Conservation (phyloP, 1,140 invertebrate species). For the Atta colombica region DNA sequence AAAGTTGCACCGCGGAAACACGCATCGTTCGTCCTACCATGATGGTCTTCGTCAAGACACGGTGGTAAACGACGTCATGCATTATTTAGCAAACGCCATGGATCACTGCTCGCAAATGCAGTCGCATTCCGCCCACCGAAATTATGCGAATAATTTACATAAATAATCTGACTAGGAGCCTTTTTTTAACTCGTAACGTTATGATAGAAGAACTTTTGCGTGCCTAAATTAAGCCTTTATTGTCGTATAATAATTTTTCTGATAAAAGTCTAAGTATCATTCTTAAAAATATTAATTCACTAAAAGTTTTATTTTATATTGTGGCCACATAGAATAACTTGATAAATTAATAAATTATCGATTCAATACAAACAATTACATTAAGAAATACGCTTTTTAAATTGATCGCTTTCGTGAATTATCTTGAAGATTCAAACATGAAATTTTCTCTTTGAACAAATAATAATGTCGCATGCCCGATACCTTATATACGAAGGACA, state of each 20-base stretch:
- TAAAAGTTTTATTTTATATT: background rate
- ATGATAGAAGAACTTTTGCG: background rate
- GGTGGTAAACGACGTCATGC: constrained; percentile 74
- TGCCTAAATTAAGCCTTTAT: background rate
- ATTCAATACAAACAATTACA: background rate
- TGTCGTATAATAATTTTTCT: background rate
- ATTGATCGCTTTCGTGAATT: background rate
- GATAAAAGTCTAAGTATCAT: background rate
- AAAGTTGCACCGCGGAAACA: constrained; percentile 64
- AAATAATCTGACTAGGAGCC: constrained; percentile 26
- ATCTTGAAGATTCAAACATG: background rate
- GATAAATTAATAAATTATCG: background rate
- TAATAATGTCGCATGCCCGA: constrained; percentile 1
- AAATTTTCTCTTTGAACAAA: background rate
- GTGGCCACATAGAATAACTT: background rate
- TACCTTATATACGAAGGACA: background rate
- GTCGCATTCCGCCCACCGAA: constrained; percentile 55
- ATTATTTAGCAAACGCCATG: constrained; percentile 79
- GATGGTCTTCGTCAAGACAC: constrained; percentile 44
- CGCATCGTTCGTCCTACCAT: constrained; percentile 21
- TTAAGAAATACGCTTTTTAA: background rate
- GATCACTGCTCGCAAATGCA: constrained; percentile 77
- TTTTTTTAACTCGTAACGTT: background rate
- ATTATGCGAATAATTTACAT: constrained; percentile 38
- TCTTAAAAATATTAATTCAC: background rate